Evolutionary conservation across 1,140 invertebrate genomes (phyloP).

Genomic region (Globodera rostochiensis): DNA sequence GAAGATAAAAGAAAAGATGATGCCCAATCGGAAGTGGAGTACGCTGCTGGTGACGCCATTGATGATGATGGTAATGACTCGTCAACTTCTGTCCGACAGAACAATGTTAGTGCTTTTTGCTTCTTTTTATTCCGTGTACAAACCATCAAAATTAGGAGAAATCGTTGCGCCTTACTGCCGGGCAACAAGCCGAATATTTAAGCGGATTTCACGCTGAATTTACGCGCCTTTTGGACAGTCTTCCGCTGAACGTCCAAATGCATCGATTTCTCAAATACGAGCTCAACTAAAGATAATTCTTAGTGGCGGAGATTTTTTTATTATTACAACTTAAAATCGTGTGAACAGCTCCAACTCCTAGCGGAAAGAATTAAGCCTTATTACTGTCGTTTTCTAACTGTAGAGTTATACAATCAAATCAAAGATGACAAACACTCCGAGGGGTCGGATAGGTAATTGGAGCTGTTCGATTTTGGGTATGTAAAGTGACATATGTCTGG

Average conservation of each 20-base stretch:
- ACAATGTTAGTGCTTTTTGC: neutral
- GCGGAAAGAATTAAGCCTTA: too few relatives aligned
- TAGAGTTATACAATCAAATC: too few relatives aligned
- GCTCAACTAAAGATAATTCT: neutral
- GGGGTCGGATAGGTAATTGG: too few relatives aligned
- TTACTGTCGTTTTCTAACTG: too few relatives aligned
- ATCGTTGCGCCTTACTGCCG: neutral
- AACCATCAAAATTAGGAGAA: neutral
- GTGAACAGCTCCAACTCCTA: too few relatives aligned
- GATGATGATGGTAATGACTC: neutral
- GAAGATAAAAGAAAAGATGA: neutral
- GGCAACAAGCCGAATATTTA: slow-evolving; percentile 4
- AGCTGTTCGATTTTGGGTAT: too few relatives aligned
- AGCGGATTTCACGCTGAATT: slow-evolving; percentile 21
- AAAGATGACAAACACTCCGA: too few relatives aligned
- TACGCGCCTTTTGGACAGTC: slow-evolving; percentile 1
- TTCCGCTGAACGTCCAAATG: slow-evolving; percentile 32
- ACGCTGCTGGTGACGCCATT: neutral
- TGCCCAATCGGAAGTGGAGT: neutral
- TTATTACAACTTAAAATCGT: too few relatives aligned
- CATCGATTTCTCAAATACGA: slow-evolving; percentile 30
- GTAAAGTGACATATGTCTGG: too few relatives aligned
- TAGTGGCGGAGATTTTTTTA: too few relatives aligned
- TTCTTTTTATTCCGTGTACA: neutral
- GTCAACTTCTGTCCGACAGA: neutral